Base-by-base conservation (phyloP, 2,888 invertebrate species). In the Drosophila paracracens region DNA sequence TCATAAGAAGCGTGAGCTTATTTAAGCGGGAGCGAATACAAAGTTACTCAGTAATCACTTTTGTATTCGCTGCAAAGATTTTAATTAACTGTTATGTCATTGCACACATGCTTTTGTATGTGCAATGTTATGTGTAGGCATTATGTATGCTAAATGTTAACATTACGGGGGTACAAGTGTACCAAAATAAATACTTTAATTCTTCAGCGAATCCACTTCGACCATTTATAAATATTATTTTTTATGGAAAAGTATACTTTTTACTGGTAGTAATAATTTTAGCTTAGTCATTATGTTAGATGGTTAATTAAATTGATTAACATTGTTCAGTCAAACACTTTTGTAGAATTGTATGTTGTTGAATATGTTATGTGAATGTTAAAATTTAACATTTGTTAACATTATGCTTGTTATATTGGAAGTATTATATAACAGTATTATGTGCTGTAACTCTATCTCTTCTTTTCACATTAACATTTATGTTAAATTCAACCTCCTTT, bases 21-120 rank as follows among this genome's bases (percentile, higher is more conserved):
- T 33, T 48, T 36, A 56, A 38, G 69, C 29, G 13, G 35, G 54
- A 56, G 40, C 25, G 13, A 27, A 31, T n/a, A 27, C 33, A 54
- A 53, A 27, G 27, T n/a, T 21, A 29, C 27, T 52, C 38, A 48
- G 36, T 33, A 52, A 35, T 60, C 29, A 25, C 6, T 48, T 73
- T 58, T 59, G 57, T 36, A 51, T 60, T 56, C 38, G 58, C 36
- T 27, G 38, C 21, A 35, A 46, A 67, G 77, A 71, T 68, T 74
- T 84, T 82, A 76, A 85, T 82, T 76, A 70, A 82, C 70, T 67
- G 74, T 83, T 83, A 83, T 79, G 70, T 74, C 88, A 88, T 69
- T 53, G 67, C 50, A 56, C 66, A 72, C 18, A 10, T 27, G 53
- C 13, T 40, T 27, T 21, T 25, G 8, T 13, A 21, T 33, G 31